These are phyloP conservation scores for Aegithalos caudatus DNA, from an alignment of 2,113 vertebrate genomes.

Conservation along the genomic window DNA sequence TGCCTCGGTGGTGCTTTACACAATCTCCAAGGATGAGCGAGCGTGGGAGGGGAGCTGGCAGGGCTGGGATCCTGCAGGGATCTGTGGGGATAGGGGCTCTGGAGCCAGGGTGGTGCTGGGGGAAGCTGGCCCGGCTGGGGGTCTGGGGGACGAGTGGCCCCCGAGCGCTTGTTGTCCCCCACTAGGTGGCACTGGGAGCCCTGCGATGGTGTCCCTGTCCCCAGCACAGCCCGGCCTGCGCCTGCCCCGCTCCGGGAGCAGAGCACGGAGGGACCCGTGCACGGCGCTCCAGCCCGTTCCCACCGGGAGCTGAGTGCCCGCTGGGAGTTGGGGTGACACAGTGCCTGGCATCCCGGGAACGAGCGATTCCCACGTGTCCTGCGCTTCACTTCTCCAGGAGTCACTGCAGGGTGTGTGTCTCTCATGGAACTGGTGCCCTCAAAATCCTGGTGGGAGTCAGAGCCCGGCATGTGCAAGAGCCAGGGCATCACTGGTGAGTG, in stretches of 20 bases:
- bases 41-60: not conserved
- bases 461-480: not conserved
- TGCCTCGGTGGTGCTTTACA: not conserved
- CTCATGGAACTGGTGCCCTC: not conserved
- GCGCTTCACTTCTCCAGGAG: not conserved
- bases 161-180: not conserved
- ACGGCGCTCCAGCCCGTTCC: not conserved
- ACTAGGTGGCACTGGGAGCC: constrained; percentile 59
- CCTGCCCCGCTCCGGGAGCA: not conserved
- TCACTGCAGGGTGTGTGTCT: fast-evolving
- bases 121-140: not conserved
- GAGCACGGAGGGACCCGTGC: not conserved
- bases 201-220: not conserved
- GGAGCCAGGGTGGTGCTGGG: not conserved
- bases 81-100: not conserved
- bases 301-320: fast-evolving
- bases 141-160: not conserved
- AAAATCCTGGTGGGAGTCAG: not conserved
- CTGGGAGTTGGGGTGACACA: not conserved
- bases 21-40: not conserved
- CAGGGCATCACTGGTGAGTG: not conserved
- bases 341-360: not conserved
- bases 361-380: not conserved
- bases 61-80: not conserved
- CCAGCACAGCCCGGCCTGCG: not conserved